These are phyloP conservation scores for Nephrotoma guestfalica DNA, from an alignment of 2,888 invertebrate species.

Conservation along the genomic window DNA sequence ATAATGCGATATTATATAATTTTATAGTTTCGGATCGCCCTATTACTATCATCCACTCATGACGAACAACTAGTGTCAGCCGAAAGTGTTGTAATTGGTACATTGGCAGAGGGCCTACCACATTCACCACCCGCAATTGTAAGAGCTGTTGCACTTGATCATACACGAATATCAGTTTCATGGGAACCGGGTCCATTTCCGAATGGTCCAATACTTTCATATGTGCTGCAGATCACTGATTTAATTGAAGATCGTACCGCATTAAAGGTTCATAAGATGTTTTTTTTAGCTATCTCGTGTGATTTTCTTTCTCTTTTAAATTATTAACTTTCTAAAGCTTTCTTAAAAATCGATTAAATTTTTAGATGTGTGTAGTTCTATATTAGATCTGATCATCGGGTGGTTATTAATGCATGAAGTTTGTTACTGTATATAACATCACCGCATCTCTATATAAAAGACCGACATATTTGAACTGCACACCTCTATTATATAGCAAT, in stretches of 20 bases:
- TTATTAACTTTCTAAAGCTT: not conserved
- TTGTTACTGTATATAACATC: not conserved
- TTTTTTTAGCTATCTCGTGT: not conserved
- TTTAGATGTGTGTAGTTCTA: not conserved
- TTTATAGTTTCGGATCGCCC: constrained; percentile 70
- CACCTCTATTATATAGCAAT: not conserved
- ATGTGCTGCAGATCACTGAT: constrained; percentile 56
- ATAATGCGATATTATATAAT: not conserved
- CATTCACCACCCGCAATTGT: constrained; percentile 61
- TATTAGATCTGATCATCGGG: not conserved
- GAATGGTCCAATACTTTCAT: constrained; percentile 78
- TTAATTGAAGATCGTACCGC: constrained; percentile 40
- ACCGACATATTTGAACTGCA: not conserved
- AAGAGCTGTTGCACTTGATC: constrained; percentile 63
- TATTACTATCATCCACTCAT: constrained; percentile 54
- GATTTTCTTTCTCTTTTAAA: constrained; percentile 5
- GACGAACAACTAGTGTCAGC: constrained; percentile 56
- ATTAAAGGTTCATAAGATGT: constrained; percentile 40
- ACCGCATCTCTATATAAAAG: not conserved
- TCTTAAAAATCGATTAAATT: not conserved
- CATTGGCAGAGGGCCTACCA: constrained; percentile 56
- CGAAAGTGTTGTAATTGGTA: constrained; percentile 62
- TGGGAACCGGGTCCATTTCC: constrained; percentile 80
- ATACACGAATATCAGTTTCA: constrained; percentile 68
- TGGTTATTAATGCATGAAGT: not conserved